Evolutionary conservation across 2,888 invertebrate genomes (phyloP), one percentile per base, ranked within the genome.

Genomic region (Lissocephala sabroskyi): DNA sequence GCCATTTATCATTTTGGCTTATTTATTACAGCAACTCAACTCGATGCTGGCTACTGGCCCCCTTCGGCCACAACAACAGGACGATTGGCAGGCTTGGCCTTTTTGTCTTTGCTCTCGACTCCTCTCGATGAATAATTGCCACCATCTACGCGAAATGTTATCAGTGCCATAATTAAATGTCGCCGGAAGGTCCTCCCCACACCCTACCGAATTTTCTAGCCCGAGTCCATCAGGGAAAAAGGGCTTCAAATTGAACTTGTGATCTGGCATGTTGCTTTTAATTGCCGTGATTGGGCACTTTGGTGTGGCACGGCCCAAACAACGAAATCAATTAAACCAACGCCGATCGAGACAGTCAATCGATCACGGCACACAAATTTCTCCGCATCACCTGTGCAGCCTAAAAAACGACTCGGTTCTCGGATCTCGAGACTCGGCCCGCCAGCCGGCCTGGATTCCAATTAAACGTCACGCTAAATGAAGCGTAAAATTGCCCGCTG

Each of bases 121-220:
- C 2, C 7, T 33, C 13, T 46, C 59, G 73, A 81, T 82, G 82
- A 82, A 80, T 80, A 83, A 83, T 83, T 83, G 82, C 82, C 74
- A 78, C 78, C 82, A 83, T 80, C 80, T 81, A 80, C 76, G 76
- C 82, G 80, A 79, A 79, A 77, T 68, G 78, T 80, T 82, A 82
- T 82, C 82, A 82, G 82, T 80, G 79, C 75, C 79, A 80, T 82
- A 83, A 82, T 82, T 83, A 82, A 82, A 83, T 82, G 82, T 74
- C 82, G 79, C 82, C 82, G 70, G 82, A 81, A 82, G 82, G 82
- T 44, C 11, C 11, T 40, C 30, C 45, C 19, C 35, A 36, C 50
- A 42, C 41, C 47, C 11, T 40, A 6, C 16, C 18, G 26, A 37
- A 23, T 29, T 13, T 9, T 2, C 13, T 28, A 36, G 35, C 19